phyloP scores from a whole-genome alignment of 2,797 vertebrate species.

The Cirrhinus mrigala region DNA sequence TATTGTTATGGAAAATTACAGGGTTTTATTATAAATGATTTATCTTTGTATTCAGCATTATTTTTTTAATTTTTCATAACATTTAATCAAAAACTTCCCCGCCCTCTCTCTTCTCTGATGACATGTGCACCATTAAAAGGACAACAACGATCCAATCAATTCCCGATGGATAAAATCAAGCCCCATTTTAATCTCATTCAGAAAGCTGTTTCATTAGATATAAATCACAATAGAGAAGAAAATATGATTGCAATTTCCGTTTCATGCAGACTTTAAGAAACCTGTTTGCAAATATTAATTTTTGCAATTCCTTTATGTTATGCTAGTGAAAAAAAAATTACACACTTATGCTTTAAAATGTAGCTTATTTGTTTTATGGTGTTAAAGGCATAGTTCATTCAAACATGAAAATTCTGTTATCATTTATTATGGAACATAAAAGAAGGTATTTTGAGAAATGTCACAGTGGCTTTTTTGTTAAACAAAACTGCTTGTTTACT shows the following conservation, averaged over 20 bases:
- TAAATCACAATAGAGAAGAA: neutral
- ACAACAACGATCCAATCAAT: neutral
- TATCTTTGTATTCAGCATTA: neutral
- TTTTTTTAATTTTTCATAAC: neutral
- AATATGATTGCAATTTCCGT: neutral
- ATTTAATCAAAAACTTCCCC: conserved; percentile 3
- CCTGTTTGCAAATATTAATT: neutral
- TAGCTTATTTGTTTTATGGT: neutral
- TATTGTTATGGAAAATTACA: neutral
- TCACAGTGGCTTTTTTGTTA: neutral
- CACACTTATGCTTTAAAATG: neutral
- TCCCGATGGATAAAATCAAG: neutral
- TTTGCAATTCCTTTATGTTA: neutral
- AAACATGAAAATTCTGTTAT: neutral
- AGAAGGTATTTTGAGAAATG: neutral
- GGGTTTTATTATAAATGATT: neutral
- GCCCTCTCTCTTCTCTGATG: neutral
- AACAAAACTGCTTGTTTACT: neutral
- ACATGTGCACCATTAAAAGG: neutral
- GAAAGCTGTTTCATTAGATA: neutral
- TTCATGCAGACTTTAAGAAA: neutral
- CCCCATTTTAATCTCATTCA: neutral
- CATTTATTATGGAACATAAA: neutral
- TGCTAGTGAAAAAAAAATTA: neutral
- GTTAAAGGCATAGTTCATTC: neutral